Percentiles rank a stretch among this genome's conserved stretches.
These are phyloP conservation scores for Coleophora flavipennella DNA, from an alignment of 2,888 invertebrate species.

Conservation along the genomic window DNA sequence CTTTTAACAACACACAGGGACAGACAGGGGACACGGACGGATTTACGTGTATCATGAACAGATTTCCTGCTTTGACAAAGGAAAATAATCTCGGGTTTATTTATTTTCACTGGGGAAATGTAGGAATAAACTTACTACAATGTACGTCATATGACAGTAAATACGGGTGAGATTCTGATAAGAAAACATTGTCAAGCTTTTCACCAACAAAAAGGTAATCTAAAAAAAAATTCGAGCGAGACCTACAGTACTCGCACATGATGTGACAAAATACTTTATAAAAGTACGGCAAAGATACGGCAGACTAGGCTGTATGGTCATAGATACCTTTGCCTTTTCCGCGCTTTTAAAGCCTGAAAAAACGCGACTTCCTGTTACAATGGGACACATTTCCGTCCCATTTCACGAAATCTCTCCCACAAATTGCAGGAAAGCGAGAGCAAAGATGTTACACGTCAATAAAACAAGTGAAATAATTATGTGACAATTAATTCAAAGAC, in stretches of 20 bases:
- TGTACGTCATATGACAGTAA: slow-evolving; percentile 27
- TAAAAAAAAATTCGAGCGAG: slow-evolving; percentile 19
- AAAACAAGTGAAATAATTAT: slow-evolving; percentile 3
- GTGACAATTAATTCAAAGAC: no score
- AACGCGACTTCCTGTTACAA: no score
- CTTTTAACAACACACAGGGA: slow-evolving; percentile 54
- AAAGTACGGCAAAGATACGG: no score
- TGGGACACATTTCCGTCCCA: no score
- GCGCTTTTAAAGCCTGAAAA: no score
- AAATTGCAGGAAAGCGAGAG: no score
- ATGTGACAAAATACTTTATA: no score
- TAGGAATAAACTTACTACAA: slow-evolving; percentile 26
- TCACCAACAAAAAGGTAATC: slow-evolving; percentile 16
- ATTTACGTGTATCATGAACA: slow-evolving; percentile 66
- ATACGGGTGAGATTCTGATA: slow-evolving; percentile 21
- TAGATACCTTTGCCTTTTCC: no score
- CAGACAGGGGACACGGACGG: slow-evolving; percentile 64
- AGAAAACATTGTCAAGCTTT: slow-evolving; percentile 6
- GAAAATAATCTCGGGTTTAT: slow-evolving; percentile 50
- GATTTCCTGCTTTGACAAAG: slow-evolving; percentile 63
- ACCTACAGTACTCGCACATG: no score
- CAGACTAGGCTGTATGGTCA: no score
- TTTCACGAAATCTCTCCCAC: no score
- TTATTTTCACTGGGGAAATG: slow-evolving; percentile 39
- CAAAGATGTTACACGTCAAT: no score